Percentiles rank a stretch among this genome's conserved stretches.
phyloP scores from a whole-genome alignment of 2,113 vertebrate species.

The Eurystomus gularis region DNA sequence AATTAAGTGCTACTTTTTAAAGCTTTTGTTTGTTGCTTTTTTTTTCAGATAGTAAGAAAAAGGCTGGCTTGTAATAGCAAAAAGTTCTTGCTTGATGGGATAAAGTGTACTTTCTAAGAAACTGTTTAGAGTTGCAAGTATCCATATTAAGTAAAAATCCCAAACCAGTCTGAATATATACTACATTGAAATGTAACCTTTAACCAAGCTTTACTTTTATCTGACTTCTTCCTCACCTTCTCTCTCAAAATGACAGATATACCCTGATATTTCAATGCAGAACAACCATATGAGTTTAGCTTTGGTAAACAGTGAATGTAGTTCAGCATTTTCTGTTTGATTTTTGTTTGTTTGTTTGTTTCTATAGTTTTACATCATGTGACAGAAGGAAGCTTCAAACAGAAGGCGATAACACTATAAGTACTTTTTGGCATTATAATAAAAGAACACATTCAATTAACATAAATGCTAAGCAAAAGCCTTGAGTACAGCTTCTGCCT shows the following conservation, averaged over 20 bases:
- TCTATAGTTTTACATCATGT: background rate
- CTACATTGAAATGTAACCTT: background rate
- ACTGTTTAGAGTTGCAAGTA: background rate
- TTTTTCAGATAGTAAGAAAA: background rate
- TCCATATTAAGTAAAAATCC: background rate
- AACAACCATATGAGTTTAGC: background rate
- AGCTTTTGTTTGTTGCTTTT: background rate
- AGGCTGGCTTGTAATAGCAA: background rate
- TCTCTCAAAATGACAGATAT: background rate
- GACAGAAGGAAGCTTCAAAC: background rate
- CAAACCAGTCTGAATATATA: background rate
- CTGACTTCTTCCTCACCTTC: background rate
- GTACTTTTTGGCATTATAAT: background rate
- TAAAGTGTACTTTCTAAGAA: background rate
- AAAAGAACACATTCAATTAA: background rate
- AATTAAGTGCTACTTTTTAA: background rate
- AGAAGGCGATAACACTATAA: background rate
- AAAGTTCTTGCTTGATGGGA: background rate
- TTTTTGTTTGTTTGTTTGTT: background rate
- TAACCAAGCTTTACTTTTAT: background rate
- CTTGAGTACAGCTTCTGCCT: background rate
- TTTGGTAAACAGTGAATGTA: background rate
- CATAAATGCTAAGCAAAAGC: background rate
- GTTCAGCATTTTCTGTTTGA: background rate
- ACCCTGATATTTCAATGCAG: background rate